Percentiles rank a stretch among this genome's conserved stretches.
These are phyloP conservation scores for Stichopus horrens DNA, from an alignment of 53 echinoderm and acorn worm species.

Conservation along the genomic window DNA sequence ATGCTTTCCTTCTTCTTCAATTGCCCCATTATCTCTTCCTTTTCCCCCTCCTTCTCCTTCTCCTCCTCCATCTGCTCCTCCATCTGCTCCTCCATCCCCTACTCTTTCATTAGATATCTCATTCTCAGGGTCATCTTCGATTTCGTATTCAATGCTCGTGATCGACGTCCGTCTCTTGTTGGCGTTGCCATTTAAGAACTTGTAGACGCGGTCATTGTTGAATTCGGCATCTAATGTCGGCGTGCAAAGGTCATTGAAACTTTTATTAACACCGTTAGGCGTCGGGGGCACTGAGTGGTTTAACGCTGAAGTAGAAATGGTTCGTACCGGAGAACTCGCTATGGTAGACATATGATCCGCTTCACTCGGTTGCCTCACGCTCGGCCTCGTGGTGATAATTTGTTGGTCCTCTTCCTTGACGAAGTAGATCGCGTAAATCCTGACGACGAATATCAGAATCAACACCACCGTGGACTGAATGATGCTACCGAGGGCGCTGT, in stretches of 20 bases:
- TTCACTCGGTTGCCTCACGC: neutral
- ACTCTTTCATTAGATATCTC: neutral
- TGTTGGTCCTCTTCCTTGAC: conserved; percentile 54
- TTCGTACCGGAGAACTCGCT: neutral
- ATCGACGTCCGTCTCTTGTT: neutral
- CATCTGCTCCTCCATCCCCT: neutral
- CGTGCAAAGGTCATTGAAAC: conserved; percentile 1
- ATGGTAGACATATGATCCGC: neutral
- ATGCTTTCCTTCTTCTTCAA: neutral
- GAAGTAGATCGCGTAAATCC: conserved; percentile 68
- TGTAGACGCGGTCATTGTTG: neutral
- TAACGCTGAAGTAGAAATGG: neutral
- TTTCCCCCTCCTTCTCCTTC: neutral
- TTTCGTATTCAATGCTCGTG: neutral
- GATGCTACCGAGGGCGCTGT: conserved; percentile 63
- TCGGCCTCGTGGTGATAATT: neutral
- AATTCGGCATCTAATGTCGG: conserved; percentile 12
- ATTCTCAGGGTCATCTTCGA: neutral
- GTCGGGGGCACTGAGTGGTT: neutral
- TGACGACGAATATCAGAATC: conserved; percentile 64
- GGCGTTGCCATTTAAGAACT: neutral
- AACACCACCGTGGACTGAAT: conserved; percentile 65
- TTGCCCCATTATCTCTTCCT: neutral
- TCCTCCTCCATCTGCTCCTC: neutral
- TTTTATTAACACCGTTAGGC: neutral